A percentile compares a stretch with the other conserved stretches of the same genome.
Conservation (phyloP, 2,888 invertebrate genomes). For the Andrena chrysosceles region DNA sequence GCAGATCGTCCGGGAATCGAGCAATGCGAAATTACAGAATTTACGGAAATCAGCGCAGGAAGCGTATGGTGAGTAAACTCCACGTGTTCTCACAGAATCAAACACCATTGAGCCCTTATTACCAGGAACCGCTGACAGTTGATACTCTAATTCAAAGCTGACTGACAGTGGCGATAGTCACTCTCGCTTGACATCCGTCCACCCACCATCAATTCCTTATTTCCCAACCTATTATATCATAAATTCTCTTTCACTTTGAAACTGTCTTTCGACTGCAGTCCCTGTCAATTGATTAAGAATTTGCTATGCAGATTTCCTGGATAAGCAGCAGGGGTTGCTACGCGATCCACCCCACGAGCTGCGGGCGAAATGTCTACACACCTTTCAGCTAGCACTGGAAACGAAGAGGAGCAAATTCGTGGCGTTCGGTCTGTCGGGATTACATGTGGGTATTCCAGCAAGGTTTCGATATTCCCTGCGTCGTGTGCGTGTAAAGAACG, state of each 20-base stretch:
- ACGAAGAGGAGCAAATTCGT: conserved; percentile 94
- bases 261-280: no score
- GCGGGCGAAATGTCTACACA: conserved; percentile 93
- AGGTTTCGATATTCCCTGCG: neutral
- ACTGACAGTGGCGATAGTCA: neutral
- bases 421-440: conserved; percentile 93
- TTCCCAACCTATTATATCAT: neutral
- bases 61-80: conserved; percentile 90
- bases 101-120: accelerated
- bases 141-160: neutral
- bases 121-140: neutral
- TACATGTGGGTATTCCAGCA: conserved; percentile 90
- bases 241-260: neutral
- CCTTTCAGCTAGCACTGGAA: conserved; percentile 95
- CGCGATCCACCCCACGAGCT: conserved; percentile 94
- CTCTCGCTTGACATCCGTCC: conserved; percentile 1
- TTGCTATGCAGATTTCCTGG: conserved; percentile 89
- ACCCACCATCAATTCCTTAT: neutral
- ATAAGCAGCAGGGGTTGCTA: conserved; percentile 91
- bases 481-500: conserved; percentile 19
- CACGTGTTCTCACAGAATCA: neutral
- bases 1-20: conserved; percentile 94
- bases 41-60: conserved; percentile 94
- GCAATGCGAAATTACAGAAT: conserved; percentile 90
- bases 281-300: neutral